Evolutionary conservation across 2,113 vertebrate genomes (phyloP).

Genomic region (rabbit (Oryctolagus cuniculus)): DNA sequence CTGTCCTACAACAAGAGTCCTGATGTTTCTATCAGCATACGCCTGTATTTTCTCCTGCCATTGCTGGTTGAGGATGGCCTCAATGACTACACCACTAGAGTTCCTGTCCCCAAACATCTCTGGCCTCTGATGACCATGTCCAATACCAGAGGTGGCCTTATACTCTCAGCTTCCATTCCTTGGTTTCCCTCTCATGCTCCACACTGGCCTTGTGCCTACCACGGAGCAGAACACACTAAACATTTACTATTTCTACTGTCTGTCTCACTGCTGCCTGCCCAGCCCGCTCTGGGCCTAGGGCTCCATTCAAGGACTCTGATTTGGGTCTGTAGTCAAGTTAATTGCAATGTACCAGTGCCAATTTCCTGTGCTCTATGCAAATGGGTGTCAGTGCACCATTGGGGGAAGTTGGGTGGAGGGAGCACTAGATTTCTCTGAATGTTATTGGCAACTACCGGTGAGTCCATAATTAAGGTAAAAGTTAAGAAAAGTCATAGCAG

Average conservation of each 20-base stretch:
- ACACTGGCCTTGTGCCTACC: rapidly evolving
- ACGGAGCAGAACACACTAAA: background rate
- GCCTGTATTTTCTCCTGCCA: background rate
- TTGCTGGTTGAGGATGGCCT: no score
- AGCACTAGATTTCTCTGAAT: background rate
- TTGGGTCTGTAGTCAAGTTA: background rate
- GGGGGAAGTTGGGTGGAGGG: background rate
- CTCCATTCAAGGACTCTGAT: background rate
- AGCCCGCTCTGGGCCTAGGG: no score
- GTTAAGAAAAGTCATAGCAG: background rate
- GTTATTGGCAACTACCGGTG: background rate
- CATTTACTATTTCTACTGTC: background rate
- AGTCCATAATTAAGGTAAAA: background rate
- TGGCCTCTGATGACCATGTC: background rate
- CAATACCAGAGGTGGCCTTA: background rate
- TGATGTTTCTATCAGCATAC: background rate
- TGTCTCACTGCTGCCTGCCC: background rate
- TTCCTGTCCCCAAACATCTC: background rate
- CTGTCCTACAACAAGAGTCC: background rate
- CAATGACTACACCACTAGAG: background rate
- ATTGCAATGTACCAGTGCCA: background rate
- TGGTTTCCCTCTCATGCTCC: background rate
- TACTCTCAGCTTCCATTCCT: background rate
- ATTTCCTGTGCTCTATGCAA: background rate
- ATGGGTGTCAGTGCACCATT: no score